Conservation (phyloP, 2,113 vertebrate genomes). For the Merops nubicus region DNA sequence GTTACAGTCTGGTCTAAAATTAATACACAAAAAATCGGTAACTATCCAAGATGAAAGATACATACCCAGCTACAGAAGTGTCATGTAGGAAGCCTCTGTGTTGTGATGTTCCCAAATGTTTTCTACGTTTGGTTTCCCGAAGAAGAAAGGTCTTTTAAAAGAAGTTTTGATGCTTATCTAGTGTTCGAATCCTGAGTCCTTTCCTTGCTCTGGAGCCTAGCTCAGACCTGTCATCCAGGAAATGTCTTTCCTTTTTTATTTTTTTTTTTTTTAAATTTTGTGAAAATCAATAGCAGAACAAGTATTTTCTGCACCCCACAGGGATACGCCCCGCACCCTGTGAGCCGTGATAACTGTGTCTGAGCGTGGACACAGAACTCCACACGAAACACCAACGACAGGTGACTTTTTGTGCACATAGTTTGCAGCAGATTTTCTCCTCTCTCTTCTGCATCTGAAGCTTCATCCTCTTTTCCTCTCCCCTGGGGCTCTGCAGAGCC, state of each 20-base stretch:
- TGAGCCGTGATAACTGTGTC: fast-evolving
- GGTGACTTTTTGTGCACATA: not conserved
- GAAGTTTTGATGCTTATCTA: not conserved
- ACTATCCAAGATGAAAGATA: not conserved
- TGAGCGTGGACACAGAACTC: not conserved
- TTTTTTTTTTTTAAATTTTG: not conserved
- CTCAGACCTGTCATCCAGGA: not conserved
- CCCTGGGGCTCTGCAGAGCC: fast-evolving
- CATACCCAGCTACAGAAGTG: not conserved
- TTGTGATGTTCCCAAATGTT: not conserved
- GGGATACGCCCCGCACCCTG: not conserved
- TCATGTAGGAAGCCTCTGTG: not conserved
- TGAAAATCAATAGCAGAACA: not conserved
- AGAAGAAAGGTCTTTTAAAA: not conserved
- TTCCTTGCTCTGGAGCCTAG: not conserved
- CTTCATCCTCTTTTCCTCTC: not conserved
- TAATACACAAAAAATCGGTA: not conserved
- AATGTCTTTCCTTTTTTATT: not conserved
- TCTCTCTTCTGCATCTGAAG: not conserved
- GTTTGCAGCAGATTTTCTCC: not conserved
- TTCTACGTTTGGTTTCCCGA: not conserved
- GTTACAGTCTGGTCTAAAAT: not conserved
- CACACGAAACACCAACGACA: fast-evolving
- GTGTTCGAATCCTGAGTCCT: fast-evolving
- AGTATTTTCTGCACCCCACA: not conserved